Percentiles rank a stretch among this genome's conserved stretches.
These are phyloP conservation scores for Natator depressus DNA, from an alignment of 2,113 vertebrate genomes.

Conservation along the genomic window DNA sequence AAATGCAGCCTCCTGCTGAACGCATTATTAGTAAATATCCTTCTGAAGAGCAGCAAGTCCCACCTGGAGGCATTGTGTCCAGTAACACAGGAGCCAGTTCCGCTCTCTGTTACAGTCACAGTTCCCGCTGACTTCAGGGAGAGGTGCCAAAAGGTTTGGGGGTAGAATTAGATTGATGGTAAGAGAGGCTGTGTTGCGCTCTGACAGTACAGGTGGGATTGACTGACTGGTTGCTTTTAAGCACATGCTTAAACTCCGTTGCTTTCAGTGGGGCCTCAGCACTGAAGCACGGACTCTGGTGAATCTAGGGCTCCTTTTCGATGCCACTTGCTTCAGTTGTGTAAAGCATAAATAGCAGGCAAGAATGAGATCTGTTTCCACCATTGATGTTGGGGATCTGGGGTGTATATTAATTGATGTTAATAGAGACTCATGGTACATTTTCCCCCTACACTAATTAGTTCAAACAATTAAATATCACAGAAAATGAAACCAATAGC, in stretches of 20 bases:
- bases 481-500: rapidly evolving
- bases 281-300: background rate
- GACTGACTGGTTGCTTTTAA: background rate
- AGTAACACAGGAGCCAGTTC: background rate
- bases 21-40: background rate
- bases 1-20: background rate
- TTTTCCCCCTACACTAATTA: background rate
- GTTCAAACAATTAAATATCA: rapidly evolving
- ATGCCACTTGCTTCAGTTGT: rapidly evolving
- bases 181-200: background rate
- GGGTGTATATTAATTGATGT: background rate
- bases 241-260: background rate
- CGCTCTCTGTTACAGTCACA: background rate
- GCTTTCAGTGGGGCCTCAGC: background rate
- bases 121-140: background rate
- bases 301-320: background rate
- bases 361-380: background rate
- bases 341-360: background rate
- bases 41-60: rapidly evolving
- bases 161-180: background rate
- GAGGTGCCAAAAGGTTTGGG: background rate
- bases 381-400: background rate
- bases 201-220: too few species aligned
- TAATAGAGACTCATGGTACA: background rate
- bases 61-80: too few species aligned